Base-by-base conservation (phyloP, 2,113 vertebrate genomes). In the Spheniscus mendiculus region DNA sequence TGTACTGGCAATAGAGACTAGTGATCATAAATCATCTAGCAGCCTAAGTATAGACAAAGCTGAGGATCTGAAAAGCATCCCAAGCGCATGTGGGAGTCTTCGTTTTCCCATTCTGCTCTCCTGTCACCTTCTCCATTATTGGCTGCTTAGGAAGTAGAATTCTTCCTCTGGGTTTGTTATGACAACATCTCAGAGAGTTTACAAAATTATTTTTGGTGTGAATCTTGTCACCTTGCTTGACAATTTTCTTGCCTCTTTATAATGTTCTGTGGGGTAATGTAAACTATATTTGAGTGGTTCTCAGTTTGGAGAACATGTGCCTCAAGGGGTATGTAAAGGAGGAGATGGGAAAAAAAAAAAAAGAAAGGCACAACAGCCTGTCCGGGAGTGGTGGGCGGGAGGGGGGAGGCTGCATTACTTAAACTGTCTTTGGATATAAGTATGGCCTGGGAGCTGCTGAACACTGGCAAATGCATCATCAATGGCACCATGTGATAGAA, bases 181-280 rank as follows among this genome's bases (percentile, higher is more conserved):
- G 90, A 95, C 91, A 97, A 94, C 92, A 82, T 96, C 70, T 91
- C 47, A 1, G 67, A 91, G 90, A 89, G 81, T 96, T 97, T 96
- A 95, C 88, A 95, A 92, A 96, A 87, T 96, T 6, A 50, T 67
- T 91, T 96, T 94, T 92, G 76, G 94, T 97, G 97, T 83, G 91
- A 97, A 96, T 94, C 94, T 97, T 93, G 77, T 86, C 97, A 97
- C 97, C 93, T 97, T 97, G 90, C 50, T 91, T 81, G 95, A 91
- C 86, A 91, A 89, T 92, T 93, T 98, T 96, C 63, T 93, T 97
- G 85, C 86, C 50, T 95, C 84, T 89, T 94, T 89, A 78, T 89
- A 74, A 53, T 80, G 47, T 87, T 89, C 40, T 87, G 49, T 87
- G 63, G 36, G 56, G 56, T 89, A 97, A 95, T 2, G 5, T 87